Evolutionary conservation across 2,797 vertebrate species (phyloP), one percentile per base, ranked within the genome.

Genomic region (Sphaeramia orbicularis): DNA sequence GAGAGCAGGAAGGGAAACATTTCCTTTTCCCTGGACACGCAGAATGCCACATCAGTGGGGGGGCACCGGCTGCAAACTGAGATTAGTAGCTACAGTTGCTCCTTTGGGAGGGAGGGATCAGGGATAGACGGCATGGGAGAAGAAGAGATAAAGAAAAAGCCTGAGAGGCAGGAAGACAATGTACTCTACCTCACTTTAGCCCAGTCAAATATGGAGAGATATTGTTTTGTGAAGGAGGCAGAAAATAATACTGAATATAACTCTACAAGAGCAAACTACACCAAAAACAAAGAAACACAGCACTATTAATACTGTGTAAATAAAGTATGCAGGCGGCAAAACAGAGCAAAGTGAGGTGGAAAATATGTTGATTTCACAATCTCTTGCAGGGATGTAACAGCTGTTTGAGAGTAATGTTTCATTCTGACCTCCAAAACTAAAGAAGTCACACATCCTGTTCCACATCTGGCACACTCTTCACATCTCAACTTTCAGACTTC

Each of bases 11-110:
- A 92, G 79, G 42, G 84, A 63, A 76, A 80, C 74, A 38, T 85
- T 91, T 92, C 89, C 88, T 86, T 86, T 86, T 88, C 86, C 74
- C 72, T 84, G 89, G 80, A 85, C 85, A 80, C 6, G 10, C 69
- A 82, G 81, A 88, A 85, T 70, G 80, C 71, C 70, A 80, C 78
- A 57, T 61, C 70, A 18, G 71, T 57, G 59, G 74, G 83, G 84
- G 74, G 76, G 66, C 80, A 70, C 74, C 62, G 83, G 86, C 88
- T 90, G 89, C 77, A 72, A 78, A 85, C 56, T 30, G 73, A 90
- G 91, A 90, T 90, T 89, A 90, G 85, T 64, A 52, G 78, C 82
- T 47, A 64, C 54, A 58, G 74, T 85, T 64, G 60, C 55, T 85
- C 83, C 84, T 82, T 2, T 1, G 82, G 74, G 70, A 72, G 49